Evolutionary conservation across 2,888 invertebrate species (phyloP), one percentile per base, ranked within the genome.

Genomic region (Allygus modestus): DNA sequence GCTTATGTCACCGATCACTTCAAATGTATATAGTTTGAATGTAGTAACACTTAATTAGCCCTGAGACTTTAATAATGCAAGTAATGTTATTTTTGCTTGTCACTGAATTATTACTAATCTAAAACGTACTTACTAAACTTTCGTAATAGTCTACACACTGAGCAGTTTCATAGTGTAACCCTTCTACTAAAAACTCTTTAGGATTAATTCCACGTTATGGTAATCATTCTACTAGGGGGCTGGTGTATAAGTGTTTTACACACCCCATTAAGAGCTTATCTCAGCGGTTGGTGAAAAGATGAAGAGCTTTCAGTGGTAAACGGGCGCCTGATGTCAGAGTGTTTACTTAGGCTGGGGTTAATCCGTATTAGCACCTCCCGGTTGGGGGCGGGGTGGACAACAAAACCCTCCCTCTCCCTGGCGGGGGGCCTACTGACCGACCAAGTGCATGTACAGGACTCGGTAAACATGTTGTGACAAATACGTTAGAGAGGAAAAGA

Each of bases 271-370:
- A 65, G 9, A 65, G 65, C 65, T 65, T 26, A 65, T 65, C 65
- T 23, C 31, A 28, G 15, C 58, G 20, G 65, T 65, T 28, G 31
- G 12, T 31, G 65, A 65, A 65, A 65, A 31, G 65, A 26, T 65
- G 65, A 65, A 65, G 65, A 28, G 65, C 31, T 31, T 58, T 23
- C 65, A 28, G 65, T 28, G 65, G 65, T 15, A 23, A 58, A 23
- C 58, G 58, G 15, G 12, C 5, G 23, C 28, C 28, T 31, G 65
- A 23, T 58, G 65, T 28, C 65, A 28, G 31, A 65, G 65, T 65
- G 31, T 65, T 65, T 65, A 31, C 65, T 65, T 65, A 65, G 65
- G 65, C 31, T 31, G 65, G 65, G 65, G 65, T 28, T 65, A 65
- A 65, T 65, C 65, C 65, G 65, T 28, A 31, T 65, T 65, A 65